Percentiles rank a stretch among this genome's conserved stretches.
Evolutionary conservation across 2,888 invertebrate species (phyloP).

Genomic region (Perdita meconis): DNA sequence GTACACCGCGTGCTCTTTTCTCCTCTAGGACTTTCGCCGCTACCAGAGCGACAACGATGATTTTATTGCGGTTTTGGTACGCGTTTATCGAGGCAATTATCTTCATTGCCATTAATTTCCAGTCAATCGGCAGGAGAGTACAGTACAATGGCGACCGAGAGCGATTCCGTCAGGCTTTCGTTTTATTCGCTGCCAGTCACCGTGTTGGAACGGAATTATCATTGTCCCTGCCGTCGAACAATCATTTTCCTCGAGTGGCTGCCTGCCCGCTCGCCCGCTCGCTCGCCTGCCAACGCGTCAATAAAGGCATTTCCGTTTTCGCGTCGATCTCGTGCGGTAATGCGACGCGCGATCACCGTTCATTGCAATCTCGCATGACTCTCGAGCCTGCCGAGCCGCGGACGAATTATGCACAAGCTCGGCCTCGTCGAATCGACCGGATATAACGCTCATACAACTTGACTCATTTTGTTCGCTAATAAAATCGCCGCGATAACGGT

Average conservation of each 20-base stretch:
- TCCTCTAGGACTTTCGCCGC: slow-evolving; percentile 10
- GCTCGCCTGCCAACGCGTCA: slow-evolving; percentile 38
- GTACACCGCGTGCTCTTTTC: slow-evolving; percentile 46
- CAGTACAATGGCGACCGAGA: slow-evolving; percentile 39
- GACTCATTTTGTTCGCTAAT: too few relatives aligned
- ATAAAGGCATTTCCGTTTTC: slow-evolving; percentile 57
- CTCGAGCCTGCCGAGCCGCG: slow-evolving; percentile 6
- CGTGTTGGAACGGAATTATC: slow-evolving; percentile 47
- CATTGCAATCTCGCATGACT: slow-evolving; percentile 41
- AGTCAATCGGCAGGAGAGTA: slow-evolving; percentile 49
- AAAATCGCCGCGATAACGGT: too few relatives aligned
- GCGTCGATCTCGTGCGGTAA: slow-evolving; percentile 25
- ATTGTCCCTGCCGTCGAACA: slow-evolving; percentile 46
- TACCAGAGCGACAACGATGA: slow-evolving; percentile 22
- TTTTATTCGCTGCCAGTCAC: slow-evolving; percentile 54
- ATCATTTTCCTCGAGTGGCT: slow-evolving; percentile 56
- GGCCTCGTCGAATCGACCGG: not conserved
- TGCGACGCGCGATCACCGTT: slow-evolving; percentile 32
- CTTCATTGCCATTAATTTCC: slow-evolving; percentile 57
- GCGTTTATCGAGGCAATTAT: slow-evolving; percentile 58
- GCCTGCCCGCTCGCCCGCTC: slow-evolving; percentile 7
- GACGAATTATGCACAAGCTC: slow-evolving; percentile 16
- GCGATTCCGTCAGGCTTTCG: slow-evolving; percentile 46
- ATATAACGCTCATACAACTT: slow-evolving; percentile 11
- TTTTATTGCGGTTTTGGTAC: slow-evolving; percentile 32